Evolutionary conservation across 2,888 invertebrate species (phyloP).

Genomic region (Lutraria lutraria): DNA sequence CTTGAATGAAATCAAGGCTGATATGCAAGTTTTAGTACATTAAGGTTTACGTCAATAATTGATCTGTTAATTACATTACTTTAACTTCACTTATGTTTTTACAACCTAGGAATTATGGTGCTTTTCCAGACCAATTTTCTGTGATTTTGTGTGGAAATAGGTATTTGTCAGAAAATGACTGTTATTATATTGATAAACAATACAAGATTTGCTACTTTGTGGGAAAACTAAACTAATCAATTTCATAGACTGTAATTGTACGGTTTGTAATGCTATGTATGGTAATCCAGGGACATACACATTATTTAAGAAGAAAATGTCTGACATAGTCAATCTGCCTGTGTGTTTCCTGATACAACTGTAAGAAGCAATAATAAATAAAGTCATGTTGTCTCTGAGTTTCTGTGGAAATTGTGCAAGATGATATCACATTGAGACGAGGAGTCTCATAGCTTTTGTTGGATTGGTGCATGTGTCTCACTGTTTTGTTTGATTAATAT

Average conservation of each 20-base stretch:
- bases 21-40: not conserved
- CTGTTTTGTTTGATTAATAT: too few relatives aligned
- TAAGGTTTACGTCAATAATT: not conserved
- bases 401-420: too few relatives aligned
- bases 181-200: slow-evolving; percentile 27
- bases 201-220: slow-evolving; percentile 4
- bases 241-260: slow-evolving; percentile 19
- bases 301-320: slow-evolving; percentile 16
- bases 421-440: too few relatives aligned
- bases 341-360: slow-evolving; percentile 76
- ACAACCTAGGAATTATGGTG: slow-evolving; percentile 13
- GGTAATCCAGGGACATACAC: not conserved
- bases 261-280: slow-evolving; percentile 20
- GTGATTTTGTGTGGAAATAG: slow-evolving; percentile 11
- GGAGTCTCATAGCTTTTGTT: too few relatives aligned
- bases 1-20: too few relatives aligned
- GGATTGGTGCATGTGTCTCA: too few relatives aligned
- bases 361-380: not conserved
- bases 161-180: slow-evolving; percentile 3
- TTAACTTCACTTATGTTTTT: not conserved
- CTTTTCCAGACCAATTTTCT: slow-evolving; percentile 14
- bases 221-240: not conserved
- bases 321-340: not conserved
- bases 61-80: not conserved
- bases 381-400: too few relatives aligned